Base-by-base conservation (phyloP, 2,888 invertebrate species). In the Pandemis corylana region DNA sequence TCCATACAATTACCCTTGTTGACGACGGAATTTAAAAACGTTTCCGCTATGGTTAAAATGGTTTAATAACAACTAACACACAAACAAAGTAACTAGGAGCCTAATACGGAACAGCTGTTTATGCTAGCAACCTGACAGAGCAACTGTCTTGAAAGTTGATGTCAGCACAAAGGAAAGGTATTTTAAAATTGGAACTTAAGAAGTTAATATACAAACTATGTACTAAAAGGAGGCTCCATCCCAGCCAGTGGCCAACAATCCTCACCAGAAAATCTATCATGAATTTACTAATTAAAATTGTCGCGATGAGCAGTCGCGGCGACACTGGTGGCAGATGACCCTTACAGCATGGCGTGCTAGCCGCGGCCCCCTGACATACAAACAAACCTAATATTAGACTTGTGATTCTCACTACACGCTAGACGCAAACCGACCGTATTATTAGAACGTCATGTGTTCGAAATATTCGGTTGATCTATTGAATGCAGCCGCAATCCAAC, bases 311-410 rank as follows among this genome's bases (percentile, higher is more conserved):
- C 46, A 5, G 10, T 46, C 42, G 68, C 77, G 67, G 59, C 78
- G 82, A 81, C 82, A 80, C 77, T 83, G 83, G 84, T 84, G 85
- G 84, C 84, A 85, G 87, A 84, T 92, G 92, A 92, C 93, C 92
- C 90, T 90, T 88, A 83, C 90, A 92, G 92, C 92, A 90, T 91
- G 90, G 89, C 85, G 89, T 85, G 85, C 78, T 82, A 82, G 81
- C 77, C 80, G 78, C 90, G 93, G 89, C 92, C 92, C 90, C 91
- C 87, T 93, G 93, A 93, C 93, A 93, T 92, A 92, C 90, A 89
- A 87, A 91, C 87, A 86, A 78, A 81, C 85, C 92, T 94, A 93
- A 90, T 89, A 88, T 90, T 93, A 93, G 92, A 88, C 80, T 80
- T 84, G 90, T 89, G 89, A 90, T 89, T 59, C 59, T 59, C 88